Evolutionary conservation across 2,113 vertebrate species (phyloP).

Genomic region (Bubo bubo): DNA sequence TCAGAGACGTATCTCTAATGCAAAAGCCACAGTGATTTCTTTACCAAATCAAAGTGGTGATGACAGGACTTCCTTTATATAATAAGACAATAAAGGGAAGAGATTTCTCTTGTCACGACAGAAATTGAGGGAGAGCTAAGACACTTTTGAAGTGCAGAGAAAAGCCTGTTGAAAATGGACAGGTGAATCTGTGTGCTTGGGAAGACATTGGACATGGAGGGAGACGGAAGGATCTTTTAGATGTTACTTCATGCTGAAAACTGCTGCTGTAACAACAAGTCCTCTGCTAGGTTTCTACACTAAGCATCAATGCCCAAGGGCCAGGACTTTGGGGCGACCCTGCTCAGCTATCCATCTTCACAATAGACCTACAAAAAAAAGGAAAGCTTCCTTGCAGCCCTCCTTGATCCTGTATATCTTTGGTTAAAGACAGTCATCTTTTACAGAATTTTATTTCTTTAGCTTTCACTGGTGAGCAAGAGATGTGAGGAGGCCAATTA

Average conservation of each 20-base stretch:
- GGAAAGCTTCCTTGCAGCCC: not conserved
- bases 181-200: not conserved
- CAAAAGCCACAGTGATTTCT: not conserved
- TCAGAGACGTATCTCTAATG: not conserved
- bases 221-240: not conserved
- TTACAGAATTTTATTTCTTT: not conserved
- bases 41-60: not conserved
- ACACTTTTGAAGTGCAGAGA: not conserved
- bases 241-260: not conserved
- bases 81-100: not conserved
- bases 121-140: not conserved
- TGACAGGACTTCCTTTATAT: not conserved
- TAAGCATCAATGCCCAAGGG: not conserved
- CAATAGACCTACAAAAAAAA: accelerated
- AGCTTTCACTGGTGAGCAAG: not conserved
- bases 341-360: not conserved
- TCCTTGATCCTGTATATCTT: not conserved
- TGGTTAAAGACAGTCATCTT: not conserved
- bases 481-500: not conserved
- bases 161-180: not conserved
- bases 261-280: not conserved
- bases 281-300: not conserved
- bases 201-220: not conserved
- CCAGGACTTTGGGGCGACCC: not conserved
- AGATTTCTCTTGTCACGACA: not conserved